Base-by-base conservation (phyloP, 2,888 invertebrate species). In the Amphipoea oculea region DNA sequence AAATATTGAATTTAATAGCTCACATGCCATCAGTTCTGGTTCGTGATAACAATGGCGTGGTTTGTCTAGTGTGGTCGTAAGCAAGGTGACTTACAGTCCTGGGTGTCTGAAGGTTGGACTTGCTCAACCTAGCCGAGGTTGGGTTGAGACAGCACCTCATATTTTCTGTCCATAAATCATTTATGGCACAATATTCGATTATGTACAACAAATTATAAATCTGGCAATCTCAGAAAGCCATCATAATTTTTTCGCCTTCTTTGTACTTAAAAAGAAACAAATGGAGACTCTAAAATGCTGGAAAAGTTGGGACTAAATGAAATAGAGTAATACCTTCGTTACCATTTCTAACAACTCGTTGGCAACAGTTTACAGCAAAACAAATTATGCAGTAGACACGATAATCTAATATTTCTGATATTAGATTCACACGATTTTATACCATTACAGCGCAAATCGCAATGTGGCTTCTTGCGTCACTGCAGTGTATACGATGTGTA, bases 391-490 rank as follows among this genome's bases (percentile, higher is more conserved):
- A 67, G 67, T 62, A 65, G 20, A 42, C 48, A 68, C 57, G 60
- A 76, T 85, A 78, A 88, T 76, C n/a, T n/a, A n/a, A n/a, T n/a
- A n/a, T n/a, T n/a, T n/a, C n/a, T n/a, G n/a, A 77, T 42, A 83
- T 77, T 83, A 57, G 69, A 68, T 85, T 85, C 86, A 65, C 85
- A 85, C 86, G 85, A 70, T 85, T 88, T 88, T 85, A 73, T 81
- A 76, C n/a, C 17, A 71, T 63, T 71, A 70, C 54, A n/a, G 17
- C n/a, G 48, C 40, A 57, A 79, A 62, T 73, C 40, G 68, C 66
- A 45, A 69, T 74, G 51, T 57, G 3, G 36, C 51, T 68, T 42
- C 66, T 85, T 86, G 66, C 86, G 60, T 81, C 86, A 85, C 57
- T 73, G 23, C 67, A 29, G 29, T 48, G 23, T 42, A 36, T 29